Conservation (phyloP, 2,113 vertebrate genomes). For the Micronycteris hirsuta region DNA sequence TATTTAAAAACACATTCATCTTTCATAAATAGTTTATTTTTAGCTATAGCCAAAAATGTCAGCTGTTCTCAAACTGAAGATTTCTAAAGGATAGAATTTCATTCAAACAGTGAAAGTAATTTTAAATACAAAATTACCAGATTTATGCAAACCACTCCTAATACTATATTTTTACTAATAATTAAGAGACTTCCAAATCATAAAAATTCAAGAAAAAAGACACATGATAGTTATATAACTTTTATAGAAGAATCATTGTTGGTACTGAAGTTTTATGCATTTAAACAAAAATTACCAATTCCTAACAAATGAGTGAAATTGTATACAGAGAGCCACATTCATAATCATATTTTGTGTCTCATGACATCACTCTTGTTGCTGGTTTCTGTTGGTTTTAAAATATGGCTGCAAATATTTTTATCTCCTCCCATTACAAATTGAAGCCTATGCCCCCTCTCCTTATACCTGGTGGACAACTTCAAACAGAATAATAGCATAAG, state of each 20-base stretch:
- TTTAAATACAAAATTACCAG: neutral
- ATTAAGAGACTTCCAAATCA: neutral
- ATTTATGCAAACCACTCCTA: neutral
- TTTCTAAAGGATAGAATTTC: neutral
- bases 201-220: slow-evolving; percentile 24
- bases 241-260: neutral
- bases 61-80: neutral
- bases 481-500: neutral
- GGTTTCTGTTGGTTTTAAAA: neutral
- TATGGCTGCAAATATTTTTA: neutral
- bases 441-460: neutral
- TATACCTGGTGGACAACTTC: neutral
- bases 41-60: neutral
- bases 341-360: neutral
- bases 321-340: neutral
- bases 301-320: neutral
- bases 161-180: neutral
- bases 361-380: neutral
- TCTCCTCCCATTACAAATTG: neutral
- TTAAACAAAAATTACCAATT: neutral
- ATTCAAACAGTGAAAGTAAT: neutral
- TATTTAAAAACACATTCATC: neutral
- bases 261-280: neutral
- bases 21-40: neutral
- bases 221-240: neutral